Evolutionary conservation across 2,888 invertebrate species (phyloP).

Genomic region (Stramonita haemastoma): DNA sequence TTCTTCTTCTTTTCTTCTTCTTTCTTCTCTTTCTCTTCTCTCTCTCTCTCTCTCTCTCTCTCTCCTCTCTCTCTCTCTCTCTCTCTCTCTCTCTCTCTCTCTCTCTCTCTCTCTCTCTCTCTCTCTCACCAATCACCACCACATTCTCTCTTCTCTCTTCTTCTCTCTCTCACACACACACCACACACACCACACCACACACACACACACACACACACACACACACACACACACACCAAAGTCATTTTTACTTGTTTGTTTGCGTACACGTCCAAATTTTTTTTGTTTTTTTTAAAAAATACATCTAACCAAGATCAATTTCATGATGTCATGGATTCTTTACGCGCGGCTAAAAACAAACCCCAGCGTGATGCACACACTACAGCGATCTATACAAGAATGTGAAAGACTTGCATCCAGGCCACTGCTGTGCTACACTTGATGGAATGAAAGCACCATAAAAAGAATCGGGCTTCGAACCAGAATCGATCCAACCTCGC

Average conservation of each 20-base stretch:
- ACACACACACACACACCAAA: not conserved
- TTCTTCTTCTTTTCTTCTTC: too few relatives aligned
- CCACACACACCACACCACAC: too few relatives aligned
- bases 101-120: conserved; percentile 12
- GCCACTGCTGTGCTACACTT: too few relatives aligned
- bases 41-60: conserved; percentile 13
- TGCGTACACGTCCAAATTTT: not conserved
- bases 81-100: conserved; percentile 19
- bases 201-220: too few relatives aligned
- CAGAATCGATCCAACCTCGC: too few relatives aligned
- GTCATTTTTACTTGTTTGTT: too few relatives aligned
- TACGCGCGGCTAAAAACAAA: not conserved
- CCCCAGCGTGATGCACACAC: not conserved
- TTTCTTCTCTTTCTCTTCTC: not conserved
- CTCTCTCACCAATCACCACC: not conserved
- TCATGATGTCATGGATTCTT: too few relatives aligned
- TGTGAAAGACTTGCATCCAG: too few relatives aligned
- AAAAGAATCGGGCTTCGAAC: too few relatives aligned
- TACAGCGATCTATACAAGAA: not conserved
- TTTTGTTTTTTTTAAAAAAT: not conserved
- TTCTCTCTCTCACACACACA: not conserved
- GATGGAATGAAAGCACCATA: too few relatives aligned
- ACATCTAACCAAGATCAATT: not conserved
- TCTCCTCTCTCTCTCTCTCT: not conserved
- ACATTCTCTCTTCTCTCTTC: not conserved